phyloP scores from a whole-genome alignment of 1,140 invertebrate genomes.

The Hydropsyche tenuis region DNA sequence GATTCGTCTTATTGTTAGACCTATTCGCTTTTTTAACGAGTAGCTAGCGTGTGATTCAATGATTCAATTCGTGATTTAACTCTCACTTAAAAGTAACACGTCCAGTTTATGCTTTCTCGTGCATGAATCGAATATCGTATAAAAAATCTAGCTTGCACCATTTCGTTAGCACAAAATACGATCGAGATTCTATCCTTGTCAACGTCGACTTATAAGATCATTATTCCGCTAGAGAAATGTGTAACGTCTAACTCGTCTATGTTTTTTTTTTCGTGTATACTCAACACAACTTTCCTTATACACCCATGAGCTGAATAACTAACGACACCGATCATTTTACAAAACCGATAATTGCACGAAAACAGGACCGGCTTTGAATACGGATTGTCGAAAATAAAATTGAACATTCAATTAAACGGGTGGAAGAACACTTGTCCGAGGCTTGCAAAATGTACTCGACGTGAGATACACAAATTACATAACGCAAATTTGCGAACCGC shows the following conservation, averaged over 20 bases:
- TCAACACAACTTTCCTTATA: constrained; percentile 9
- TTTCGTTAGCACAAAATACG: neutral
- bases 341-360: constrained; percentile 14
- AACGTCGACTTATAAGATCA: neutral
- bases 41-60: too few relatives aligned
- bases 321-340: constrained; percentile 7
- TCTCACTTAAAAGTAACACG: neutral
- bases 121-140: neutral
- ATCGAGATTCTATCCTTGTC: constrained; percentile 18
- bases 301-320: constrained; percentile 16
- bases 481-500: too few relatives aligned
- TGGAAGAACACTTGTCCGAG: too few relatives aligned
- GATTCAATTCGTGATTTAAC: neutral
- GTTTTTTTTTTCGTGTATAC: neutral
- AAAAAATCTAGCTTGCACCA: constrained; percentile 4
- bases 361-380: constrained; percentile 12
- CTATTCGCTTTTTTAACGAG: too few relatives aligned
- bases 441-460: neutral
- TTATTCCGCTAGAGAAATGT: constrained; percentile 17
- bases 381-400: too few relatives aligned
- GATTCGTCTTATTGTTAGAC: too few relatives aligned
- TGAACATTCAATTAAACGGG: too few relatives aligned
- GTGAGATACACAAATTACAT: neutral
- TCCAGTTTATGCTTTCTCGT: constrained; percentile 14
- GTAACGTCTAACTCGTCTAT: neutral